Evolutionary conservation across 1,140 invertebrate genomes (phyloP), one percentile per base, ranked within the genome.

Genomic region (Scylla paramamosain): DNA sequence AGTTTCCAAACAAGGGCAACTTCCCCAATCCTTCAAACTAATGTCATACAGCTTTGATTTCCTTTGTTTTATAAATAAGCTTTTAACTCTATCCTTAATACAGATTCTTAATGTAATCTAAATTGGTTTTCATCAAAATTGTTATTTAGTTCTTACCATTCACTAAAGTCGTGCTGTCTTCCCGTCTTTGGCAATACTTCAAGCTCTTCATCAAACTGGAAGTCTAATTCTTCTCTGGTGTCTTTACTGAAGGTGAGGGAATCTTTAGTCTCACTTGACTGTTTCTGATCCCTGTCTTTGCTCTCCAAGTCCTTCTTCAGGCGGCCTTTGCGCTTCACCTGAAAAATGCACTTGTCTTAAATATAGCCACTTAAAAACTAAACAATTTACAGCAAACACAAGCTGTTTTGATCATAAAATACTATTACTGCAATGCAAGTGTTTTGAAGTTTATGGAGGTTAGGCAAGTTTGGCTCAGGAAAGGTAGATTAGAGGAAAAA

Each of bases 151-250:
- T 96, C 94, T 92, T 52, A 96, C 96, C 96, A 96, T 84, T 96
- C 96, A 95, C 91, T 96, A 96, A 99, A 99, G 87, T 98, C 98
- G 97, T 99, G 99, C 93, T 98, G 98, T 95, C 98, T 98, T 96
- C 98, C 98, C 94, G 96, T 96, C 90, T 97, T 97, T 31, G 96
- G 95, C 39, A 96, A 45, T 96, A 96, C 77, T 29, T 99, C 98
- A 67, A 99, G 97, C 97, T 99, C 99, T 97, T 99, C 99, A 97
- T 99, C 99, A 97, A 99, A 99, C 97, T 99, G 98, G 97, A 99
- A 99, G 97, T 99, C 98, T 94, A 99, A 97, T 97, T 99, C 99
- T 97, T 99, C 99, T 95, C 98, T 97, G 97, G 98, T 97, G 96
- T 97, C 97, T 96, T 96, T 97, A n/a, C 25, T n/a, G 28, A 45